Base-by-base conservation (phyloP, 2,797 vertebrate genomes). In the Periophthalmus magnuspinnatus region DNA sequence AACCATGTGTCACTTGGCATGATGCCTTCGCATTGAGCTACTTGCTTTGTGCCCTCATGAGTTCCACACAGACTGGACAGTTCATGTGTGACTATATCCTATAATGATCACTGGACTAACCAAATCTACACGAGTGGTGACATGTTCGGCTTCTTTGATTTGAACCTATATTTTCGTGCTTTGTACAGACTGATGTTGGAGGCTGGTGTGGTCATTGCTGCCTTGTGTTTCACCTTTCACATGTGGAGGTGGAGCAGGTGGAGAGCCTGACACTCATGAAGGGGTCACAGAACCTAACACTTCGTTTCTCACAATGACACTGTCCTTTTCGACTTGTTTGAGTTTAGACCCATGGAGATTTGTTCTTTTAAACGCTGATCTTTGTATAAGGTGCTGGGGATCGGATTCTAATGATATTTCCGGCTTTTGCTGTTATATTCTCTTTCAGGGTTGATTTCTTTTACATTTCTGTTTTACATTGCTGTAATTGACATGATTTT, bases 401-500 rank as follows among this genome's bases (percentile, higher is more conserved):
- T 92, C 89, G 86, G 88, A 92, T 89, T 93, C 88, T 90, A 83
- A 91, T 92, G 88, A 84, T 90, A 90, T 89, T 91, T 92, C 89
- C 90, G 88, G 86, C 89, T 90, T 89, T 92, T 90, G 86, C 89
- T 91, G 87, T 93, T 90, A 86, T 90, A 88, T 92, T 90, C 86
- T 90, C 88, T 91, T 93, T 93, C 92, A 94, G 92, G 92, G 90
- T 92, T 94, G 91, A 93, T 92, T 90, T 88, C 90, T 92, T 92
- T 92, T 85, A 85, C 88, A 84, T 90, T 88, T 87, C 88, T 19
- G 84, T 91, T 94, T 93, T 92, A 88, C 90, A 91, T 93, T 93
- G 93, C 92, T 94, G 93, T 94, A 94, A 94, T 93, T 93, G 92
- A 90, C 91, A 85, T 92, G 90, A 92, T 91, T 93, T 93, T 90